Conservation (phyloP, 2,888 invertebrate genomes). For the Heliconius sara region DNA sequence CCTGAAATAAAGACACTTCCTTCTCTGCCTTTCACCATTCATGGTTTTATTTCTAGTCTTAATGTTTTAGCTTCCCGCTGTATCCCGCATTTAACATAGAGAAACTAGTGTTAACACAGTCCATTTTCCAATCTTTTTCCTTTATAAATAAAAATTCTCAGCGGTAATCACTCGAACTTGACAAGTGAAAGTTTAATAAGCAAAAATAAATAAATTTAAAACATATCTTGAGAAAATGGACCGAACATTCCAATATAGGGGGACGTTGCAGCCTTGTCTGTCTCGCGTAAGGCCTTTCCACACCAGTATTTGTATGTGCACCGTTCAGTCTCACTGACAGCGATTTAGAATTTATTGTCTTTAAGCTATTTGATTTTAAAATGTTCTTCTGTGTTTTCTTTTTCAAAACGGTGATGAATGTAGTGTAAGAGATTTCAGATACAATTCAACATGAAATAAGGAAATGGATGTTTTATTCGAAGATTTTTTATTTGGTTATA, state of each 20-base stretch:
- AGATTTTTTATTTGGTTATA: background rate
- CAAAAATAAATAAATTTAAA: constrained; percentile 12
- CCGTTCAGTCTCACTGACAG: constrained; percentile 13
- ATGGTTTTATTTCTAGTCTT: too few relatives aligned
- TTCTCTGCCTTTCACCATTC: too few relatives aligned
- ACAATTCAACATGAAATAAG: background rate
- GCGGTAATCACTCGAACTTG: background rate
- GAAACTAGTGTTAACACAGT: background rate
- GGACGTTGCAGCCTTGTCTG: constrained; percentile 59
- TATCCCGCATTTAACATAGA: background rate
- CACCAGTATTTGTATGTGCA: background rate
- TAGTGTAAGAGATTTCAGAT: background rate
- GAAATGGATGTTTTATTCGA: background rate
- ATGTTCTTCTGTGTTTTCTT: background rate
- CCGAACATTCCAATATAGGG: constrained; percentile 53
- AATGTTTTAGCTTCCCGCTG: background rate
- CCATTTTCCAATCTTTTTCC: background rate
- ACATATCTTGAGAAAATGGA: constrained; percentile 20
- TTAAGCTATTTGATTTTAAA: background rate
- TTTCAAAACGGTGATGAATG: background rate
- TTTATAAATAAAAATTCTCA: background rate
- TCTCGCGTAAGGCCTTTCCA: constrained; percentile 45
- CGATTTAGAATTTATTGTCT: constrained; percentile 9
- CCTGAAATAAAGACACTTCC: too few relatives aligned
- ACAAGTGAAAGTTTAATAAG: constrained; percentile 14